Base-by-base conservation (phyloP, 2,888 invertebrate genomes). In the Anthophora plumipes region DNA sequence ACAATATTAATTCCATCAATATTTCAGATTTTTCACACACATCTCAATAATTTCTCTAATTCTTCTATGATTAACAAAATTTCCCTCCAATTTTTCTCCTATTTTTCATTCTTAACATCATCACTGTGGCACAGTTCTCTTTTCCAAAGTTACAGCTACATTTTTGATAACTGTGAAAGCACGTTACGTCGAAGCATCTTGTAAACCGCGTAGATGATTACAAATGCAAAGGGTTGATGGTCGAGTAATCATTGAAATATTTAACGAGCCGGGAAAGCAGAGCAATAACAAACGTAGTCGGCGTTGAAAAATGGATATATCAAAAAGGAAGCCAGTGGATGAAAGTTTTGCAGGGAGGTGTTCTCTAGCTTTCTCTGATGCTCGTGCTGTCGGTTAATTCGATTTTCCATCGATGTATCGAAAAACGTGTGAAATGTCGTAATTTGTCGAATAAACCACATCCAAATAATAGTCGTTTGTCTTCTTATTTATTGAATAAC, bases 171-270 rank as follows among this genome's bases (percentile, higher is more conserved):
- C 37, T 60, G 12, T 31, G 39, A 46, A 31, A 66, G 64, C 59
- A 43, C 25, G 43, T 54, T 60, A 52, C 52, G 52, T 22, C 55
- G 54, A 76, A 55, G 39, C 31, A 60, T 75, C 54, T 66, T 41
- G 50, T 25, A 46, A 66, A 39, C 25, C 37, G 39, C 12, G 50
- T 43, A 74, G 64, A 50, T 41, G 48, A 43, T 48, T 64, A 9
- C 22, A 22, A 57, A 31, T 37, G 43, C 43, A 14, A 59, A 50
- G 41, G 52, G 20, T 12, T 14, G 25, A 54, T 7, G 50, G 20
- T 25, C 17, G 41, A 72, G 67, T 37, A 68, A 63, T 46, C 59
- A 31, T 46, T 78, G 67, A 80, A 80, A 78, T 80, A 80, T 78
- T 80, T 72, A 80, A 52, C 48, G 52, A 54, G 41, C 20, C 12